phyloP scores from a whole-genome alignment of 1,140 invertebrate species.

The Aphidius gifuensis region DNA sequence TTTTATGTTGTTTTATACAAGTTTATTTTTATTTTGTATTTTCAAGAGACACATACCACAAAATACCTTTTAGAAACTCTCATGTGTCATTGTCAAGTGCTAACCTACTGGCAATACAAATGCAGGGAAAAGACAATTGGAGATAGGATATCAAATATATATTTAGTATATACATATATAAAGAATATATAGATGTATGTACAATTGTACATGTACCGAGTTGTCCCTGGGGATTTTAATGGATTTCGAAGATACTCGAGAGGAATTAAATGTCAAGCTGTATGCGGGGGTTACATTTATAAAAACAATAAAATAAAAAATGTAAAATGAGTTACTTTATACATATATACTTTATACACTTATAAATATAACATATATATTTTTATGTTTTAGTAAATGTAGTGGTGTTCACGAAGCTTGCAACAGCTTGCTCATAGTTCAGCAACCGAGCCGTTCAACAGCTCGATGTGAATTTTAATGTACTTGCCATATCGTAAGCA shows the following conservation, averaged over 20 bases:
- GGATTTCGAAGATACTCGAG: slow-evolving; percentile 28
- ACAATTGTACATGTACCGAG: background rate
- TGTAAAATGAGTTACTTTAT: background rate
- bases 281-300: slow-evolving; percentile 19
- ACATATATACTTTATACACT: background rate
- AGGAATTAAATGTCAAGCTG: slow-evolving; percentile 33
- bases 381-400: slow-evolving; percentile 10
- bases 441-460: slow-evolving; percentile 29
- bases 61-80: slow-evolving; percentile 11
- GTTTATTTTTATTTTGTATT: background rate
- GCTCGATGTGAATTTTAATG: slow-evolving; percentile 45
- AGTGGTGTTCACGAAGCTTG: slow-evolving; percentile 26
- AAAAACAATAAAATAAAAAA: background rate
- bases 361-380: slow-evolving; percentile 9
- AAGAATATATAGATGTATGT: no score
- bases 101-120: slow-evolving; percentile 12
- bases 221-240: slow-evolving; percentile 31
- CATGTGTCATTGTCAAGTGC: slow-evolving; percentile 16
- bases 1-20: no score
- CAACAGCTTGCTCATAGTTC: slow-evolving; percentile 52
- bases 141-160: background rate
- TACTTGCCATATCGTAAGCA: slow-evolving; percentile 31
- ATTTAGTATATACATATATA: no score
- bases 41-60: background rate
- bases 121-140: slow-evolving; percentile 5